These are phyloP conservation scores for Gadopsis bispinosus DNA, from an alignment of 2,797 vertebrate species.

Conservation along the genomic window DNA sequence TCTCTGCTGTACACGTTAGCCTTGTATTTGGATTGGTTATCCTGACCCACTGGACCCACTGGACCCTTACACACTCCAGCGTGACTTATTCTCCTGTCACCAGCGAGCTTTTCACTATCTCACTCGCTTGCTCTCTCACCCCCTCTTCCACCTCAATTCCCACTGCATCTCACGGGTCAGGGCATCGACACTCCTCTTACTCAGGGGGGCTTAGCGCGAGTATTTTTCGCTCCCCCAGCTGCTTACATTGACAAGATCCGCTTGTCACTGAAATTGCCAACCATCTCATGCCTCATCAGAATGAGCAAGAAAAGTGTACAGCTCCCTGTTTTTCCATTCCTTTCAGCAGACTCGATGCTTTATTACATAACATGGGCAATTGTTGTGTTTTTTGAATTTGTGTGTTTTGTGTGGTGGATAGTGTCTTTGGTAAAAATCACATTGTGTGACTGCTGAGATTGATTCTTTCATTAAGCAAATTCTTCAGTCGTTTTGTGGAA, in stretches of 20 bases:
- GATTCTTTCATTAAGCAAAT: slow-evolving; percentile 11
- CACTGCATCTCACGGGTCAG: slow-evolving; percentile 72
- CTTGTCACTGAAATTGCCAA: slow-evolving; percentile 53
- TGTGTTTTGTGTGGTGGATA: slow-evolving; percentile 8
- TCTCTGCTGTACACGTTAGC: slow-evolving; percentile 21
- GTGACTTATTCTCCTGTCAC: slow-evolving; percentile 51
- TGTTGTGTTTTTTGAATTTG: slow-evolving; percentile 16
- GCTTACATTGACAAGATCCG: slow-evolving; percentile 68
- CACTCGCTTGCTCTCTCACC: slow-evolving; percentile 38
- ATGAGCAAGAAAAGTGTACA: slow-evolving; percentile 34
- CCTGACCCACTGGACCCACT: slow-evolving; percentile 47
- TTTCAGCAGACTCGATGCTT: slow-evolving; percentile 7
- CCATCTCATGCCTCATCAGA: slow-evolving; percentile 61
- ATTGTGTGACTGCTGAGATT: slow-evolving; percentile 22
- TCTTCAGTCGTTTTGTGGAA: slow-evolving; percentile 32
- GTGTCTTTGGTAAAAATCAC: slow-evolving; percentile 9
- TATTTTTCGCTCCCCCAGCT: slow-evolving; percentile 64
- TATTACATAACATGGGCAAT: slow-evolving; percentile 22
- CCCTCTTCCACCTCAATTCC: slow-evolving; percentile 71
- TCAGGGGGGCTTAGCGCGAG: slow-evolving; percentile 61
- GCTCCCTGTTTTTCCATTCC: slow-evolving; percentile 22
- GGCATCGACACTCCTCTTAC: slow-evolving; percentile 64
- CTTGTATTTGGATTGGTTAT: slow-evolving; percentile 37
- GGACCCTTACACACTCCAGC: slow-evolving; percentile 32
- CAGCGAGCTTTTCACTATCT: slow-evolving; percentile 53